Conservation (phyloP, 2,797 vertebrate species). For the Peromyscus melanophrys region DNA sequence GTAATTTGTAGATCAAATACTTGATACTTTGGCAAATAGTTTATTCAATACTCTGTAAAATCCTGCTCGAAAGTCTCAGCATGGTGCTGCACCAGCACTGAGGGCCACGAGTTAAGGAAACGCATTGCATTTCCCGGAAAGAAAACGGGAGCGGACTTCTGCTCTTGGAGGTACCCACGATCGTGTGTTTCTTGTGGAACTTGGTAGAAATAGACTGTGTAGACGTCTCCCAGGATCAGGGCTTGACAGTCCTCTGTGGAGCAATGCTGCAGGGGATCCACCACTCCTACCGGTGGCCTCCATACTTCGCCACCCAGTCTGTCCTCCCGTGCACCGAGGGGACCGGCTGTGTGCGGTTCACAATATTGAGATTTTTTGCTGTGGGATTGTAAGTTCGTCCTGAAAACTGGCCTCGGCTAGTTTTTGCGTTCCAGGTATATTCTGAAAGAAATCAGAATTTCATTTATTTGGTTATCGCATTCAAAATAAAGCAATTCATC, state of each 20-base stretch:
- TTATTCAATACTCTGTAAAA: conserved; percentile 82
- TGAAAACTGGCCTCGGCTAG: conserved; percentile 90
- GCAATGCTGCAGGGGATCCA: fast-evolving
- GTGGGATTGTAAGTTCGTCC: conserved; percentile 91
- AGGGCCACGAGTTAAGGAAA: conserved; percentile 53
- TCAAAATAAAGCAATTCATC: conserved; percentile 28
- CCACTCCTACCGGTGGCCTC: conserved; percentile 93
- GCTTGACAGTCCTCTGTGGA: not conserved
- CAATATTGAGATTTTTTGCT: conserved; percentile 91
- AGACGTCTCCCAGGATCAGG: conserved; percentile 61
- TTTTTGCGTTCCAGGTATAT: conserved; percentile 94
- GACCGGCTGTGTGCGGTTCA: conserved; percentile 90
- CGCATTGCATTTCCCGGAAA: conserved; percentile 68
- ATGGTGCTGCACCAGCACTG: conserved; percentile 49
- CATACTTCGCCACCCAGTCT: conserved; percentile 98
- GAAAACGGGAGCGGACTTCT: conserved; percentile 64
- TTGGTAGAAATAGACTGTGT: conserved; percentile 76
- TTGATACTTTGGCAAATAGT: conserved; percentile 87
- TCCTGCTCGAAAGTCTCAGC: conserved; percentile 68
- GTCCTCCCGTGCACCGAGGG: conserved; percentile 96
- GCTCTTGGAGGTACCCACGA: conserved; percentile 68
- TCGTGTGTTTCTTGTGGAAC: conserved; percentile 65
- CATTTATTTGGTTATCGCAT: conserved; percentile 47
- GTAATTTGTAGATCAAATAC: conserved; percentile 78
- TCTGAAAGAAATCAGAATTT: conserved; percentile 90